Percentiles rank a stretch among this genome's conserved stretches.
These are phyloP conservation scores for Danionella cerebrum DNA, from an alignment of 2,113 vertebrate genomes.

Conservation along the genomic window DNA sequence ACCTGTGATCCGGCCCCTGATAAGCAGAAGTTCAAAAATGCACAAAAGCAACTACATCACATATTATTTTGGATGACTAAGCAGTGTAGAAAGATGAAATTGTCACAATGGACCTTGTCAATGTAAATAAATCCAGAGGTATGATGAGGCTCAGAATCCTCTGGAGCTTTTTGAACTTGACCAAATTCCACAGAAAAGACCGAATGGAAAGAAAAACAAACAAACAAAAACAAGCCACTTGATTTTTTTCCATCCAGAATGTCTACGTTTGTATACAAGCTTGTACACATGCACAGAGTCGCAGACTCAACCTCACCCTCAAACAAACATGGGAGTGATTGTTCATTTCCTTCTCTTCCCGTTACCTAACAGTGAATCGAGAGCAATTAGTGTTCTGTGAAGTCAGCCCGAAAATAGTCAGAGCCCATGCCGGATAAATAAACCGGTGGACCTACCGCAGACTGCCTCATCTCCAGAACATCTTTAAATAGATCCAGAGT, in stretches of 20 bases:
- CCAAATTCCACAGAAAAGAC: background rate
- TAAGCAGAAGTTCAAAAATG: no score
- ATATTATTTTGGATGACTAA: no score
- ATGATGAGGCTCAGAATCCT: no score
- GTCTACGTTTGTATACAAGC: conserved; percentile 3
- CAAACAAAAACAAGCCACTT: conserved; percentile 1
- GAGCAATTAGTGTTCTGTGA: conserved; percentile 70
- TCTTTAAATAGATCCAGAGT: conserved; percentile 42
- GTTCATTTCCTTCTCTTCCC: conserved; percentile 69
- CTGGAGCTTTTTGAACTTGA: no score
- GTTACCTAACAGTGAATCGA: conserved; percentile 69
- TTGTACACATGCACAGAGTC: conserved; percentile 33
- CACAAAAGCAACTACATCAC: no score
- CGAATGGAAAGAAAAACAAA: conserved; percentile 22
- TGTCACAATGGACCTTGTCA: no score
- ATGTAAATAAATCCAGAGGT: no score
- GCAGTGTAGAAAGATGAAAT: no score
- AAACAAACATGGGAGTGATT: conserved; percentile 66
- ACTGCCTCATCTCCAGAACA: conserved; percentile 41
- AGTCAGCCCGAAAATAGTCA: conserved; percentile 66
- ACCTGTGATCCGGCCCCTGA: no score
- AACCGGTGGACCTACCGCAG: conserved; percentile 64
- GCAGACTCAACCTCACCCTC: conserved; percentile 41
- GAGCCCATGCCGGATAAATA: conserved; percentile 63
- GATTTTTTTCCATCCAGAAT: background rate